Evolutionary conservation across 2,113 vertebrate species (phyloP).

Genomic region (Pipa parva): DNA sequence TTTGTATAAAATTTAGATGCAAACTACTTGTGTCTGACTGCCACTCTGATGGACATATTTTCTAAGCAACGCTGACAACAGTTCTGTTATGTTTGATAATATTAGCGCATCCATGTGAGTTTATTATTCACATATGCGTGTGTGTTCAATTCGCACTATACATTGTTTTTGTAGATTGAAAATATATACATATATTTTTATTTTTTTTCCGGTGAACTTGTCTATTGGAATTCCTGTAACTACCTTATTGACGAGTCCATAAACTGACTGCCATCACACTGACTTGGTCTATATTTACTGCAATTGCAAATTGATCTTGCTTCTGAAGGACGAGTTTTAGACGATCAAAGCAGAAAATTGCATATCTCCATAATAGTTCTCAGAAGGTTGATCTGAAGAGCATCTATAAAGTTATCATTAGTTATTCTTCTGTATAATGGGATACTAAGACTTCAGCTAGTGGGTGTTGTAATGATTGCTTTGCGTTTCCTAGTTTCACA

Average conservation of each 20-base stretch:
- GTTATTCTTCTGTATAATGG: background rate
- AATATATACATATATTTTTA: too few relatives aligned
- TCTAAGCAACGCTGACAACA: conserved; percentile 37
- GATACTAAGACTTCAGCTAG: too few relatives aligned
- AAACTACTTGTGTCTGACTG: conserved; percentile 45
- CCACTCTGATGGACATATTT: conserved; percentile 41
- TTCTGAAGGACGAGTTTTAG: background rate
- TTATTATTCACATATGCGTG: background rate
- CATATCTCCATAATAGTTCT: background rate
- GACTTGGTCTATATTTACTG: conserved; percentile 10
- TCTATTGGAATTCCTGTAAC: conserved; percentile 1
- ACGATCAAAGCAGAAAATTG: conserved; percentile 4
- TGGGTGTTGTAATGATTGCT: background rate
- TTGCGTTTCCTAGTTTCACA: background rate
- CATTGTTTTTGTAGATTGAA: background rate
- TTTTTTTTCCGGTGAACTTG: background rate
- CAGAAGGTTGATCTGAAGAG: background rate
- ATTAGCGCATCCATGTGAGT: background rate
- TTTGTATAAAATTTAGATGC: conserved; percentile 51
- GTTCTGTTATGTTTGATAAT: background rate
- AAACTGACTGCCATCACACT: conserved; percentile 6
- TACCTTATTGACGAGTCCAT: conserved; percentile 21
- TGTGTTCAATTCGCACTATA: background rate
- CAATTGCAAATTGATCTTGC: conserved; percentile 14
- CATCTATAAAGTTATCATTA: background rate